Percentiles rank a stretch among this genome's conserved stretches.
These are phyloP conservation scores for Gymnogyps californianus DNA, from an alignment of 2,113 vertebrate species.

Conservation along the genomic window DNA sequence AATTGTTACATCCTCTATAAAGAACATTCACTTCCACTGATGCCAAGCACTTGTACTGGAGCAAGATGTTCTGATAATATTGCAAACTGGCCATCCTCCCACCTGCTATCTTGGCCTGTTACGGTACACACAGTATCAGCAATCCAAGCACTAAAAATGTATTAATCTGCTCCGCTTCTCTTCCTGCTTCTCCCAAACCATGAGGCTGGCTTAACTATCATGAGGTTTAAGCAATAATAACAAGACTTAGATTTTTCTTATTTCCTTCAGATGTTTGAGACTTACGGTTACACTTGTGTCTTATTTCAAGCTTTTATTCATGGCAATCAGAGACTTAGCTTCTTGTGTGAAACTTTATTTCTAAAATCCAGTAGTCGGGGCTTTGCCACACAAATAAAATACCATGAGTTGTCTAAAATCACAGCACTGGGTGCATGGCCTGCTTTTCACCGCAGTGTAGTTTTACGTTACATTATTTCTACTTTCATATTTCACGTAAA, in stretches of 20 bases:
- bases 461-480: background rate
- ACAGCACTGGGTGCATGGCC: background rate
- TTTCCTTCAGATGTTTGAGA: background rate
- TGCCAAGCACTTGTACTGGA: background rate
- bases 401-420: background rate
- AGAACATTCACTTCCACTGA: background rate
- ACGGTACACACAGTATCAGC: rapidly evolving
- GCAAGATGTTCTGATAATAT: background rate
- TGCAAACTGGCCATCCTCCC: background rate
- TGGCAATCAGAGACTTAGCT: background rate
- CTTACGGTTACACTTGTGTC: background rate
- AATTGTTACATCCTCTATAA: background rate
- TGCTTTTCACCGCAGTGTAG: background rate
- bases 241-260: background rate
- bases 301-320: background rate
- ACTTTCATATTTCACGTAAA: background rate
- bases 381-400: background rate
- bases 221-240: background rate
- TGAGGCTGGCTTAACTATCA: background rate
- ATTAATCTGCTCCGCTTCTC: background rate
- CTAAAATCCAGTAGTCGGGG: background rate
- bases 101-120: background rate
- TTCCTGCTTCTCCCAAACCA: background rate
- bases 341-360: background rate
- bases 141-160: background rate